Conservation (phyloP, 1,140 invertebrate genomes). For the Pogonus chalceus region DNA sequence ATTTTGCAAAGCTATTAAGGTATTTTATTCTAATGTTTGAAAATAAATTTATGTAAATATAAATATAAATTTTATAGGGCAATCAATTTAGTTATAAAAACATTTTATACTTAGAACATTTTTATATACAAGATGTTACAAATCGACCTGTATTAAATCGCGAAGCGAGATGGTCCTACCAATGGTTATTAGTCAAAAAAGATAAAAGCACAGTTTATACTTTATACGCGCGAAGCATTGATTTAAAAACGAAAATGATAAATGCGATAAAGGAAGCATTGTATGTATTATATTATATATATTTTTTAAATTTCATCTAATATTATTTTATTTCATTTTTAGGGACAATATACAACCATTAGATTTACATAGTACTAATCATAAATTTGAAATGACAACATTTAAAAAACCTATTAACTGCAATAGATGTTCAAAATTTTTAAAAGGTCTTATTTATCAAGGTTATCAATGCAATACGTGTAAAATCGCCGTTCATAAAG, state of each 20-base stretch:
- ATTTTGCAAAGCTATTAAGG: slow-evolving; percentile 64
- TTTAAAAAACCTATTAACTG: slow-evolving; percentile 75
- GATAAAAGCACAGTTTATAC: slow-evolving; percentile 77
- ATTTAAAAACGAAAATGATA: slow-evolving; percentile 82
- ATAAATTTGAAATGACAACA: slow-evolving; percentile 79
- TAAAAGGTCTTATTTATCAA: slow-evolving; percentile 77
- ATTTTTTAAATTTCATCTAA: slow-evolving; percentile 1
- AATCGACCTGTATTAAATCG: slow-evolving; percentile 49
- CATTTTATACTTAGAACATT: slow-evolving; percentile 74
- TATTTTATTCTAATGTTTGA: slow-evolving; percentile 3
- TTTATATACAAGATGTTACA: slow-evolving; percentile 70
- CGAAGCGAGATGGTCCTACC: slow-evolving; percentile 67
- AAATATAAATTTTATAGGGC: slow-evolving; percentile 44
- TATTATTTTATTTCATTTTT: slow-evolving; percentile 22
- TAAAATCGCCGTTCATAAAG: slow-evolving; percentile 61
- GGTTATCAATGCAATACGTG: slow-evolving; percentile 71
- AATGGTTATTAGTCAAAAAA: slow-evolving; percentile 75
- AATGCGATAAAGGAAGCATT: slow-evolving; percentile 85
- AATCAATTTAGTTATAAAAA: slow-evolving; percentile 89
- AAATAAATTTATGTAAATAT: slow-evolving; percentile 12
- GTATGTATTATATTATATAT: slow-evolving; percentile 44
- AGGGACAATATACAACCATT: slow-evolving; percentile 83
- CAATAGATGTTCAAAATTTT: slow-evolving; percentile 73
- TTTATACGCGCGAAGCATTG: slow-evolving; percentile 80
- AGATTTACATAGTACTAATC: slow-evolving; percentile 65